Conservation (phyloP, 2,797 vertebrate genomes). For the Hyperoplus immaculatus region DNA sequence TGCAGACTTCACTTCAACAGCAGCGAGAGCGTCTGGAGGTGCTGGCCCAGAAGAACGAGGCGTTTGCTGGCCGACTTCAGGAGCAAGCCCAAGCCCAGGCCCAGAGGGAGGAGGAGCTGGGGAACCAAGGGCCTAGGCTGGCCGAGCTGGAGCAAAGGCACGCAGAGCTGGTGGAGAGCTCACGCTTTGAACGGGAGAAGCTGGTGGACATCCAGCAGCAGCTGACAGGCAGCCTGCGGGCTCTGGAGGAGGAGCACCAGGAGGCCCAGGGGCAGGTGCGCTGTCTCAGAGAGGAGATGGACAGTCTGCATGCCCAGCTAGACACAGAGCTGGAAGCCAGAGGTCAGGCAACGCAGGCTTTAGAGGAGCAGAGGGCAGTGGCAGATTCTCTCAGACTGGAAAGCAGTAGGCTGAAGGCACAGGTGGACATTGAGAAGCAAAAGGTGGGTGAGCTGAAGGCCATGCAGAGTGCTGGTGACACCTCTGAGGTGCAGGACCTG, state of each 20-base stretch:
- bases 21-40: slow-evolving; percentile 92
- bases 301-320: slow-evolving; percentile 84
- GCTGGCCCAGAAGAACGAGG: slow-evolving; percentile 93
- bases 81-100: slow-evolving; percentile 88
- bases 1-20: slow-evolving; percentile 93
- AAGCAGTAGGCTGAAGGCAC: slow-evolving; percentile 89
- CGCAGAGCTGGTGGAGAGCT: slow-evolving; percentile 91
- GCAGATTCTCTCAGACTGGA: slow-evolving; percentile 89
- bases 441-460: slow-evolving; percentile 87
- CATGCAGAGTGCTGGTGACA: slow-evolving; percentile 85
- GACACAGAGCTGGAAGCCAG: slow-evolving; percentile 84
- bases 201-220: slow-evolving; percentile 96
- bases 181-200: slow-evolving; percentile 94
- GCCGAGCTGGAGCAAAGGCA: slow-evolving; percentile 93
- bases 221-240: slow-evolving; percentile 92
- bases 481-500: slow-evolving; percentile 88
- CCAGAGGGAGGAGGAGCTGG: slow-evolving; percentile 85
- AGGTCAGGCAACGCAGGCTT: slow-evolving; percentile 69
- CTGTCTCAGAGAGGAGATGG: slow-evolving; percentile 88
- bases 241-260: slow-evolving; percentile 92
- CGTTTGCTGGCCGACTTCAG: slow-evolving; percentile 87
- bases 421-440: slow-evolving; percentile 91
- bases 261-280: slow-evolving; percentile 86
- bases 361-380: slow-evolving; percentile 85
- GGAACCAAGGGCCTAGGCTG: slow-evolving; percentile 83